Conservation (phyloP, 2,797 vertebrate species). For the Cichlasoma orientale region DNA sequence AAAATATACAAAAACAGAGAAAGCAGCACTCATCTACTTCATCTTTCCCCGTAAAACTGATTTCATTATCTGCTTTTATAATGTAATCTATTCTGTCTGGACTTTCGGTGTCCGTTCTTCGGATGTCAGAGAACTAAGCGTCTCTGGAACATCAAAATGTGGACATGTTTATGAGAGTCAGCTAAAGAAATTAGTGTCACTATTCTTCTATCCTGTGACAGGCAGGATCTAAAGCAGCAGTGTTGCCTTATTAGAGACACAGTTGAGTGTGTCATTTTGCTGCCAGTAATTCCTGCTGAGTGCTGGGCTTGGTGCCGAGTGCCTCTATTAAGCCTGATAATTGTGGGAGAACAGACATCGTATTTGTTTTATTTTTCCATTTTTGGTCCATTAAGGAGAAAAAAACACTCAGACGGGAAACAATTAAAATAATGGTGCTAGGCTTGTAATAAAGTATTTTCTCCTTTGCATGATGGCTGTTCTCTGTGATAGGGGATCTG, state of each 20-base stretch:
- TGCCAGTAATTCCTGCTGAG: conserved; percentile 59
- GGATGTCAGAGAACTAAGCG: background rate
- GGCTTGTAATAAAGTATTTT: background rate
- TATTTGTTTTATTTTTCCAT: conserved; percentile 39
- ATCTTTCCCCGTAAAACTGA: background rate
- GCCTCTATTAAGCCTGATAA: conserved; percentile 44
- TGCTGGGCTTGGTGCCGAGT: conserved; percentile 40
- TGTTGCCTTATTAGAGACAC: conserved; percentile 25
- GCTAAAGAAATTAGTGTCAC: conserved; percentile 16
- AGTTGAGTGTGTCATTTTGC: conserved; percentile 46
- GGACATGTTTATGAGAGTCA: conserved; percentile 5
- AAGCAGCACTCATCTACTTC: background rate
- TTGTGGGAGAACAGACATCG: conserved; percentile 29
- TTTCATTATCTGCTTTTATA: background rate
- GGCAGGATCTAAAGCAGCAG: conserved; percentile 24
- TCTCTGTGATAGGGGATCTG: background rate
- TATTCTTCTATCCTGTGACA: conserved; percentile 1
- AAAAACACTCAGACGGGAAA: background rate
- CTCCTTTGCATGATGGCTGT: background rate
- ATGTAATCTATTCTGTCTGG: background rate
- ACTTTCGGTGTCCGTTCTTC: background rate
- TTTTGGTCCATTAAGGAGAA: conserved; percentile 37
- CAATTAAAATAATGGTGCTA: conserved; percentile 32
- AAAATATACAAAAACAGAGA: background rate
- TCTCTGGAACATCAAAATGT: background rate